Percentiles rank a stretch among this genome's conserved stretches.
phyloP scores from a whole-genome alignment of 2,113 vertebrate species.

The Dunckerocampus dactyliophorus region DNA sequence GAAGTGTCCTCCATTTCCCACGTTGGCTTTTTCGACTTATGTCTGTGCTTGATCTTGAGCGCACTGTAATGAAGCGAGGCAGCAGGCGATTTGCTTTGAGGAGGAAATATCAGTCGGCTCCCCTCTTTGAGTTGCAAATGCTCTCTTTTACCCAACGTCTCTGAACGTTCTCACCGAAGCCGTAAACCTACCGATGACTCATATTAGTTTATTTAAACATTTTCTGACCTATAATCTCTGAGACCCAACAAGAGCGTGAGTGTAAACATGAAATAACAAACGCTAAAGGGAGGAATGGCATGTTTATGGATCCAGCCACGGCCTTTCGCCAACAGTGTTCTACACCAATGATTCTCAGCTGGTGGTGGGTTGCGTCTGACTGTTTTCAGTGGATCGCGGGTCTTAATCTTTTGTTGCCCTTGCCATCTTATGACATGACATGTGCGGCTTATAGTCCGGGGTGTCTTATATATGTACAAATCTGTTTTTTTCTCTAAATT shows the following conservation, averaged over 20 bases:
- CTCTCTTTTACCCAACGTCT: background rate
- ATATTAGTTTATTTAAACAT: background rate
- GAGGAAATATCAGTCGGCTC: constrained; percentile 1
- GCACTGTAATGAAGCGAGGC: background rate
- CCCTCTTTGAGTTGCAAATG: constrained; percentile 7
- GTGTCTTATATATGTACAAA: too few relatives aligned
- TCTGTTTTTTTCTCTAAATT: too few relatives aligned
- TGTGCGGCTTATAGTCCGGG: too few relatives aligned
- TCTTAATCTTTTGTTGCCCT: too few relatives aligned
- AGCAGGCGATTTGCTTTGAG: background rate
- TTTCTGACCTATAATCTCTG: background rate
- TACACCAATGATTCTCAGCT: background rate
- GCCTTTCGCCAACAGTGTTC: background rate
- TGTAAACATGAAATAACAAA: background rate
- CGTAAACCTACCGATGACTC: background rate
- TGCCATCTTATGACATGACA: too few relatives aligned
- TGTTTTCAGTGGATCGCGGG: too few relatives aligned
- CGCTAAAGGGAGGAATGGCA: background rate
- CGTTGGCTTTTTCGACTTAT: background rate
- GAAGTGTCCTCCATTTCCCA: background rate
- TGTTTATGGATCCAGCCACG: background rate
- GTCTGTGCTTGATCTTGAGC: background rate
- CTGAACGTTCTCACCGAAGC: background rate
- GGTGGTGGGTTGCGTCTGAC: too few relatives aligned
- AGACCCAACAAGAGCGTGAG: background rate